Evolutionary conservation across 2,797 vertebrate species (phyloP), one percentile per base, ranked within the genome.

Genomic region (Eospalax fontanierii): DNA sequence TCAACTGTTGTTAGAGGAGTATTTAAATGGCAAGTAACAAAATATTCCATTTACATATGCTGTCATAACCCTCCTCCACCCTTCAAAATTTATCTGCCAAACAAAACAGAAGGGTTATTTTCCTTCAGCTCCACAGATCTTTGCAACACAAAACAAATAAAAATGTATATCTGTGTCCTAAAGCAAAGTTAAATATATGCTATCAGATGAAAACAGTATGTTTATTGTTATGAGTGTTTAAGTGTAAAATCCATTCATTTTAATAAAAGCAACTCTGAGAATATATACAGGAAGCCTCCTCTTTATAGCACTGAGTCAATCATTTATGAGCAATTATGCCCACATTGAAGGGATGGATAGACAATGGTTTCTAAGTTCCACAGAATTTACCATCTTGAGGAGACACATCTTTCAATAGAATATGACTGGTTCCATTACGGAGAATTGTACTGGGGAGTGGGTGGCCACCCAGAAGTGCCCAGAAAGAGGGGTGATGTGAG

Each of bases 21-120:
- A 33, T 90, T 94, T 90, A 90, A 93, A 93, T 88, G 65, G 50
- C n/a, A 94, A 74, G 74, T 18, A 73, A 70, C 4, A 59, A 85
- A 88, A 85, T 70, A 18, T 50, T 5, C 71, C 59, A 93, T 84
- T 38, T 70, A 38, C 19, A 50, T 18, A 70, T 10, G 50, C 30
- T 87, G 0, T 78, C 68, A 28, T 54, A 61, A 78, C 21, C 50
- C 6, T 30, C 0, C 46, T 28, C 46, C 8, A 46, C 0, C 14
- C 33, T 65, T 61, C 33, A 85, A 74, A 95, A 88, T 24, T 61
- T 90, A 76, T 81, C 54, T 89, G 40, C 63, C 33, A n/a, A 88
- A 33, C 22, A 6, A 61, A 76, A 93, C 14, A 65, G 86, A 96
- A 73, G 38, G 59, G 30, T 73, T 38, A 18, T 40, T 82, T 43